A percentile compares a stretch with the other conserved stretches of the same genome.
Conservation (phyloP, 2,113 vertebrate genomes). For the Tretioscincus oriximinensis region DNA sequence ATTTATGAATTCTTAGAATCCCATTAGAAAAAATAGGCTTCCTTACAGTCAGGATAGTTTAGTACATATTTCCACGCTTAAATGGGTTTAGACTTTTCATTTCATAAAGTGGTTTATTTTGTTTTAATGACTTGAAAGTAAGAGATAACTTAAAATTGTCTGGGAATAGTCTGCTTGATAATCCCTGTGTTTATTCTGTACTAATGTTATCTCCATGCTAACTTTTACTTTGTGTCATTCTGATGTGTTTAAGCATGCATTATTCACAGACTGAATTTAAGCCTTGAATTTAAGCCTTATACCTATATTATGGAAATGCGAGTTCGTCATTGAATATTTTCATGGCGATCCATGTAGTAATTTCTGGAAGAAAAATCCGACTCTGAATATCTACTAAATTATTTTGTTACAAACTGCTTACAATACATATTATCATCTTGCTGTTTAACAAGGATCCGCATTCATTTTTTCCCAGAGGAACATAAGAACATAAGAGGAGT, state of each 20-base stretch:
- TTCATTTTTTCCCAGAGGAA: neutral
- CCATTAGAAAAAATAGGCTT: too few relatives aligned
- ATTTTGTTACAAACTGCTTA: neutral
- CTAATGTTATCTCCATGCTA: neutral
- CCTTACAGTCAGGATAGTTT: too few relatives aligned
- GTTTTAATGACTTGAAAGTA: neutral
- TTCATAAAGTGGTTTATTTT: conserved; percentile 23
- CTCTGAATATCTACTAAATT: neutral
- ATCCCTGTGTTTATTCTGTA: neutral
- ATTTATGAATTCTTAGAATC: too few relatives aligned
- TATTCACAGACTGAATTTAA: neutral
- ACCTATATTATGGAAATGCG: neutral
- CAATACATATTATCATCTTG: neutral
- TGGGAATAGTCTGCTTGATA: neutral
- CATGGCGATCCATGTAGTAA: neutral
- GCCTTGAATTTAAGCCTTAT: neutral
- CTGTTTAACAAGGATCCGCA: neutral
- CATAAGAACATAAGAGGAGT: too few relatives aligned
- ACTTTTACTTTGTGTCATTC: neutral
- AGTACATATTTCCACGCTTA: neutral
- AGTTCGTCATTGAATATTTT: neutral
- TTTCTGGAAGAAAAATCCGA: neutral
- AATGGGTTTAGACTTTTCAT: neutral
- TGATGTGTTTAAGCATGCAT: neutral
- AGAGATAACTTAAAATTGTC: conserved; percentile 1